These are phyloP conservation scores for Corythornis cristatus DNA, from an alignment of 2,113 vertebrate species.

Conservation along the genomic window DNA sequence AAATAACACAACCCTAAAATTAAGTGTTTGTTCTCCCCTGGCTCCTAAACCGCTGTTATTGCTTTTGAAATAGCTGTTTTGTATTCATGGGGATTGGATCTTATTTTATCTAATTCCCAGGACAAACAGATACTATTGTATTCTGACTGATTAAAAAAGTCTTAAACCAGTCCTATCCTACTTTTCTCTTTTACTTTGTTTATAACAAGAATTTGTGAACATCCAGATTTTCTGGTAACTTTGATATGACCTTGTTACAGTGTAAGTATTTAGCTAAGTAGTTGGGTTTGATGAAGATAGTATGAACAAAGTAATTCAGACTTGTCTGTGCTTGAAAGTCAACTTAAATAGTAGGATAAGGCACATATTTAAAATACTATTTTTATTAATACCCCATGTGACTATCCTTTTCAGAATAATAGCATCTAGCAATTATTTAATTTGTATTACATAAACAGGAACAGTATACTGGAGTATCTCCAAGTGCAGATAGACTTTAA, in stretches of 20 bases:
- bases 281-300: background rate
- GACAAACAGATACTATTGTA: background rate
- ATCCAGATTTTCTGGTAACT: background rate
- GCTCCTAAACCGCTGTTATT: background rate
- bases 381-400: background rate
- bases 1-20: constrained; percentile 8
- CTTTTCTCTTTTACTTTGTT: background rate
- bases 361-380: background rate
- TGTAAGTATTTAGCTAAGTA: background rate
- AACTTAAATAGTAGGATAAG: background rate
- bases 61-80: constrained; percentile 41
- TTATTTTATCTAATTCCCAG: constrained; percentile 32
- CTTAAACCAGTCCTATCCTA: background rate
- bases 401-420: background rate
- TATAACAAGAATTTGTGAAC: background rate
- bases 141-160: background rate
- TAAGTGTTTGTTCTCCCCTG: constrained; percentile 27
- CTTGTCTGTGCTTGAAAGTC: background rate
- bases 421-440: background rate
- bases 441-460: background rate
- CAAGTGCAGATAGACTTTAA: background rate
- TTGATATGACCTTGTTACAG: background rate
- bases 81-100: constrained; percentile 9
- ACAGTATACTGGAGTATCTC: background rate
- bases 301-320: background rate